Evolutionary conservation across 2,888 invertebrate genomes (phyloP).

Genomic region (Tyria jacobaeae): DNA sequence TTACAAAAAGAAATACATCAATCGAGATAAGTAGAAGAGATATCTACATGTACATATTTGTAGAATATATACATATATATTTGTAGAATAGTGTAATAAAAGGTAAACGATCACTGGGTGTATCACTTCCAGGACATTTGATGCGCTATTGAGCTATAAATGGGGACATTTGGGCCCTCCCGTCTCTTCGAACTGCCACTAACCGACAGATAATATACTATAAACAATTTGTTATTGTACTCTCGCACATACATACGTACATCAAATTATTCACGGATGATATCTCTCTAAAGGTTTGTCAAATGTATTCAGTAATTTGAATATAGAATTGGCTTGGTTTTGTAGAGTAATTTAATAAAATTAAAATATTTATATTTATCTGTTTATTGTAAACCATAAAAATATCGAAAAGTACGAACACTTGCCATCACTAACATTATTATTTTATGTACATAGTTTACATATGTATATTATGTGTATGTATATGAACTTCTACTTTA

Average conservation of each 20-base stretch:
- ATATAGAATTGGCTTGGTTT: too few species aligned
- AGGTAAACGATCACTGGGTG: constrained; percentile 64
- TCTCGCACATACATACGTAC: constrained; percentile 31
- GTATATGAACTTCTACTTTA: too few species aligned
- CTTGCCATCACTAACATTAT: too few species aligned
- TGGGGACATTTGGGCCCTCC: constrained; percentile 52
- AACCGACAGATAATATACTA: constrained; percentile 55
- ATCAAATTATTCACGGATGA: constrained; percentile 44
- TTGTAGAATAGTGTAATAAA: constrained; percentile 55
- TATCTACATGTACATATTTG: constrained; percentile 8
- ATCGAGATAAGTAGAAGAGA: background rate
- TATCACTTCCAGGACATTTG: constrained; percentile 78
- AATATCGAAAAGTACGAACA: too few species aligned
- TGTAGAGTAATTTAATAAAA: too few species aligned
- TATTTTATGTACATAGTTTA: too few species aligned
- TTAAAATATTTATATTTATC: too few species aligned
- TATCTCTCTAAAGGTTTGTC: constrained; percentile 16
- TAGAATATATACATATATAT: constrained; percentile 22
- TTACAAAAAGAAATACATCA: background rate
- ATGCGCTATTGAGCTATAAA: constrained; percentile 71
- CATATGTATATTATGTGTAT: too few species aligned
- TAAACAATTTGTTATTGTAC: constrained; percentile 54
- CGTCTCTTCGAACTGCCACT: constrained; percentile 54
- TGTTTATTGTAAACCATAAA: too few species aligned
- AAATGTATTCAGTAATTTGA: constrained; percentile 28